phyloP scores from a whole-genome alignment of 1,140 invertebrate genomes.

The Halictus rubicundus region DNA sequence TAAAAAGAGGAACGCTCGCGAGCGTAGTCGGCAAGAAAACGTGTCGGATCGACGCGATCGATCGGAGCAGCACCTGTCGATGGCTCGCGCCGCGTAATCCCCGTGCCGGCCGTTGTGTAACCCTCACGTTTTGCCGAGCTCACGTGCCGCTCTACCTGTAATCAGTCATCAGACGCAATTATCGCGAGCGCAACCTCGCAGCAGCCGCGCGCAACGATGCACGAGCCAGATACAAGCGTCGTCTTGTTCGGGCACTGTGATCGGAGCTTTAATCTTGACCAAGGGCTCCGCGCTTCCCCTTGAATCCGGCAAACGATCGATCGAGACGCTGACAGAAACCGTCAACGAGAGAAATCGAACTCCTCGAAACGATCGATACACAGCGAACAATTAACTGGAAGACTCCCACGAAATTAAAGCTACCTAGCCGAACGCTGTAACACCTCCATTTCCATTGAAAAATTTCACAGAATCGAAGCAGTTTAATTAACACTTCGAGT shows the following conservation, averaged over 20 bases:
- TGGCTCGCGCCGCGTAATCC: slow-evolving; percentile 43
- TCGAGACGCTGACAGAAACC: no score
- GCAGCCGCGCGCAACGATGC: slow-evolving; percentile 1
- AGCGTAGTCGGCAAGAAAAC: neutral
- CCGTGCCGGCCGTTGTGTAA: slow-evolving; percentile 45
- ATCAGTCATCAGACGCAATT: slow-evolving; percentile 26
- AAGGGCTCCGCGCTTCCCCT: neutral
- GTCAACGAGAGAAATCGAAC: no score
- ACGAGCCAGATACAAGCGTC: neutral
- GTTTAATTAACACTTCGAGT: no score
- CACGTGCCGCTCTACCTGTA: slow-evolving; percentile 39
- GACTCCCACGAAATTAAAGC: no score
- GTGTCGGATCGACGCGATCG: slow-evolving; percentile 1
- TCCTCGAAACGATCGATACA: no score
- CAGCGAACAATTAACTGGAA: no score
- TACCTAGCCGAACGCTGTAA: no score
- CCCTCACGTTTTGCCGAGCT: slow-evolving; percentile 44
- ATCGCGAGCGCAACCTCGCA: slow-evolving; percentile 9
- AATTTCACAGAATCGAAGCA: no score
- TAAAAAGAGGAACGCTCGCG: slow-evolving; percentile 9
- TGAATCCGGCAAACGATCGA: neutral
- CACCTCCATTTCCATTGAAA: no score
- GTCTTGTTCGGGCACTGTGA: neutral
- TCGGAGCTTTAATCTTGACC: neutral
- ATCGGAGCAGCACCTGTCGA: slow-evolving; percentile 17